Conservation (phyloP, 2,797 vertebrate species). For the Fistularia commersonii region DNA sequence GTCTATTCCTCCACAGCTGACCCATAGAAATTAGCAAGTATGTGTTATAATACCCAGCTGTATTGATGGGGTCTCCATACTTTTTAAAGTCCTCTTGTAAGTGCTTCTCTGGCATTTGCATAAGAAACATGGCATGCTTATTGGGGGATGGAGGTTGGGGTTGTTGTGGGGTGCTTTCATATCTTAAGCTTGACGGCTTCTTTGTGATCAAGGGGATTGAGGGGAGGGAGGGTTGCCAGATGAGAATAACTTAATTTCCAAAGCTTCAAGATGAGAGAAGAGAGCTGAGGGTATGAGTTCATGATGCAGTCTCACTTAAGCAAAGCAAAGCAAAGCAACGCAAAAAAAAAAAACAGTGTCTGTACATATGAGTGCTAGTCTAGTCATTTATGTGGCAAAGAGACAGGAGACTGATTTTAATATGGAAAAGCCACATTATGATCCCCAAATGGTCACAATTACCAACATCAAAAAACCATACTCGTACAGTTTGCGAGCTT, state of each 20-base stretch:
- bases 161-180: constrained; percentile 86
- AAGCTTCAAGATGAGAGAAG: constrained; percentile 83
- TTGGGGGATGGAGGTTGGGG: constrained; percentile 75
- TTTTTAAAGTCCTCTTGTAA: constrained; percentile 93
- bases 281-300: constrained; percentile 65
- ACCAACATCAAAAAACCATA: constrained; percentile 27
- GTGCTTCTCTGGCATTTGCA: constrained; percentile 92
- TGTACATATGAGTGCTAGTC: constrained; percentile 3
- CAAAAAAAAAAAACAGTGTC: constrained; percentile 11
- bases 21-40: constrained; percentile 96
- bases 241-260: constrained; percentile 96
- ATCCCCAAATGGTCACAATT: constrained; percentile 36
- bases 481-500: constrained; percentile 2
- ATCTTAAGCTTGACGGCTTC: constrained; percentile 91
- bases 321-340: constrained; percentile 17
- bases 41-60: constrained; percentile 91
- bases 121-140: constrained; percentile 93
- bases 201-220: constrained; percentile 84
- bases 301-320: constrained; percentile 51
- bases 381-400: constrained; percentile 14
- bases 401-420: constrained; percentile 6
- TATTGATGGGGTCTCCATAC: constrained; percentile 88
- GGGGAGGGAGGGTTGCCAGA: constrained; percentile 82
- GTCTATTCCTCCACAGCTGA: constrained; percentile 93
- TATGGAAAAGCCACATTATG: background rate